Percentiles rank a stretch among this genome's conserved stretches.
These are phyloP conservation scores for Cantharis rustica DNA, from an alignment of 2,888 invertebrate species.

Conservation along the genomic window DNA sequence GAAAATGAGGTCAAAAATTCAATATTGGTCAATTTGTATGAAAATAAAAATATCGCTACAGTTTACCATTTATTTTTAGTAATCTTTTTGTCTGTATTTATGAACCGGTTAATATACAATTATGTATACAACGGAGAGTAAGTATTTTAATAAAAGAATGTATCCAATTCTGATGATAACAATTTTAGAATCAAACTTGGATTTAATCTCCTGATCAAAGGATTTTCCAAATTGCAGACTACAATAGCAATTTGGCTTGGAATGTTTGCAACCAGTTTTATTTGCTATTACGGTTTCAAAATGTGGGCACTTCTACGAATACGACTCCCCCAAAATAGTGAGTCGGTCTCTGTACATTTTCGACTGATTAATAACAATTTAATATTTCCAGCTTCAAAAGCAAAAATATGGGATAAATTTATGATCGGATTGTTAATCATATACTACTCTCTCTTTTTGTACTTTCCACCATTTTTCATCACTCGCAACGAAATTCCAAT, in stretches of 20 bases:
- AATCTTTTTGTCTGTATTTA: slow-evolving; percentile 71
- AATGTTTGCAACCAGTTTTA: slow-evolving; percentile 54
- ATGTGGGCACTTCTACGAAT: slow-evolving; percentile 9
- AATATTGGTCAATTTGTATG: slow-evolving; percentile 77
- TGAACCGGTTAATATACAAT: slow-evolving; percentile 75
- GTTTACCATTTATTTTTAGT: slow-evolving; percentile 86
- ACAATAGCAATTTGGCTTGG: slow-evolving; percentile 62
- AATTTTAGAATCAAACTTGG: slow-evolving; percentile 61
- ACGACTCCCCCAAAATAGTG: slow-evolving; percentile 8
- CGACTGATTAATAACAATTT: too few species aligned
- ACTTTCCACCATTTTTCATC: not conserved
- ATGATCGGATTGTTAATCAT: not conserved
- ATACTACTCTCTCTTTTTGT: not conserved
- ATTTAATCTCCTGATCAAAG: slow-evolving; percentile 62
- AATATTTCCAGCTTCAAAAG: not conserved
- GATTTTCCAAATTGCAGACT: slow-evolving; percentile 65
- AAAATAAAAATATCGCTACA: slow-evolving; percentile 77
- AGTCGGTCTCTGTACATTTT: not conserved
- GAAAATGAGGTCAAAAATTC: slow-evolving; percentile 74
- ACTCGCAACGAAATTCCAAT: not conserved
- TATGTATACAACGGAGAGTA: slow-evolving; percentile 76
- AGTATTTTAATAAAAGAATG: slow-evolving; percentile 51
- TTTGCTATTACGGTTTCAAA: slow-evolving; percentile 3
- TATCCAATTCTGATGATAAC: not conserved
- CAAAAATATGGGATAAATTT: not conserved